phyloP scores from a whole-genome alignment of 2,888 invertebrate genomes.

The Leistus spinibarbis region DNA sequence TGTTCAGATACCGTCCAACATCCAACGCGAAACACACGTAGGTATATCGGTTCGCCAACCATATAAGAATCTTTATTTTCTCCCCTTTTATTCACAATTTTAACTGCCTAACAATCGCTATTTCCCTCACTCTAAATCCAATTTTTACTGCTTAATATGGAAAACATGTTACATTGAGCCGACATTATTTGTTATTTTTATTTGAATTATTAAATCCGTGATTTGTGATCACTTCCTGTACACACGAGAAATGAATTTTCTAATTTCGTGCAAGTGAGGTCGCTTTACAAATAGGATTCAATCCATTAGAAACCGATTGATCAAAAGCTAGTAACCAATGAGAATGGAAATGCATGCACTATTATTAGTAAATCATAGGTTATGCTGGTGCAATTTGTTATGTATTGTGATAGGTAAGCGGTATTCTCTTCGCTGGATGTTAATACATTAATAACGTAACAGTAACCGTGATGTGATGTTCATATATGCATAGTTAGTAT shows the following conservation, averaged over 20 bases:
- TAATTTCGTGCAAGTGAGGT: neutral
- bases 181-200: neutral
- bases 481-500: too few species aligned
- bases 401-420: too few species aligned
- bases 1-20: slow-evolving; percentile 48
- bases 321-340: too few species aligned
- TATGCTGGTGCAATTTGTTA: too few species aligned
- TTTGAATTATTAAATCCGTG: neutral
- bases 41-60: neutral
- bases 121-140: slow-evolving; percentile 6
- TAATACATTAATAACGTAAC: too few species aligned
- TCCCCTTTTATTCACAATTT: slow-evolving; percentile 27
- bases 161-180: neutral
- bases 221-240: neutral
- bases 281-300: too few species aligned
- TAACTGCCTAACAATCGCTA: slow-evolving; percentile 25
- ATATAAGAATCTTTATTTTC: neutral
- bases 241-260: neutral
- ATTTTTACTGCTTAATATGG: neutral
- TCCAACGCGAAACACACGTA: neutral
- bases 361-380: too few species aligned
- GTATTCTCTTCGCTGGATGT: too few species aligned
- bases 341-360: too few species aligned
- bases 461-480: too few species aligned
- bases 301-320: too few species aligned